Conservation (phyloP, 1,140 invertebrate species). For the Bursaphelenchus mucronatus region DNA sequence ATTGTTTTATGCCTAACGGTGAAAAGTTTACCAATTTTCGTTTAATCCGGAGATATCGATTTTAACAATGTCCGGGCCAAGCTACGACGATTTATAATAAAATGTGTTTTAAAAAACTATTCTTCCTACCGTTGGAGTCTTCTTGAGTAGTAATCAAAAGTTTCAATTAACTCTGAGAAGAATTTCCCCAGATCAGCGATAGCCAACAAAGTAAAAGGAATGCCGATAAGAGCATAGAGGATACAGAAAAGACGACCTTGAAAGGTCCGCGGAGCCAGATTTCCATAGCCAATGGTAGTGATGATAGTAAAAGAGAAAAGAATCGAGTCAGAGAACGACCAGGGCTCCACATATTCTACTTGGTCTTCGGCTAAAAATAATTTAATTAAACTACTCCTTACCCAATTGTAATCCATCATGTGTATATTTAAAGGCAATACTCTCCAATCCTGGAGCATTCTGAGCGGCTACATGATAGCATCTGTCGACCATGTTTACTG, state of each 20-base stretch:
- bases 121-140: no score
- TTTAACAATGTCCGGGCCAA: no score
- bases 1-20: no score
- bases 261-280: conserved; percentile 43
- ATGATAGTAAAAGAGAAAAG: conserved; percentile 47
- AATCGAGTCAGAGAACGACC: conserved; percentile 44
- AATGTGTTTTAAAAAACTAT: no score
- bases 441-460: conserved; percentile 28
- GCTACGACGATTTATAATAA: no score
- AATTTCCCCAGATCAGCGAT: conserved; percentile 50
- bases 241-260: conserved; percentile 47
- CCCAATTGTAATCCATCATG: conserved; percentile 30
- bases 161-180: conserved; percentile 45
- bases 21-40: no score
- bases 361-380: conserved; percentile 20
- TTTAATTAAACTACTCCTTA: conserved; percentile 17
- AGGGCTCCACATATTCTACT: conserved; percentile 38
- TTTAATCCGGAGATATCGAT: no score
- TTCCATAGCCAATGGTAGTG: conserved; percentile 49
- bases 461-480: conserved; percentile 32
- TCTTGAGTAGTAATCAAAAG: no score
- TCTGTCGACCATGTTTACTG: conserved; percentile 31
- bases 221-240: conserved; percentile 41
- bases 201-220: conserved; percentile 42
- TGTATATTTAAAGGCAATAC: conserved; percentile 33